Evolutionary conservation across 2,797 vertebrate species (phyloP), one percentile per base, ranked within the genome.

Genomic region (Centropyge bicolor): DNA sequence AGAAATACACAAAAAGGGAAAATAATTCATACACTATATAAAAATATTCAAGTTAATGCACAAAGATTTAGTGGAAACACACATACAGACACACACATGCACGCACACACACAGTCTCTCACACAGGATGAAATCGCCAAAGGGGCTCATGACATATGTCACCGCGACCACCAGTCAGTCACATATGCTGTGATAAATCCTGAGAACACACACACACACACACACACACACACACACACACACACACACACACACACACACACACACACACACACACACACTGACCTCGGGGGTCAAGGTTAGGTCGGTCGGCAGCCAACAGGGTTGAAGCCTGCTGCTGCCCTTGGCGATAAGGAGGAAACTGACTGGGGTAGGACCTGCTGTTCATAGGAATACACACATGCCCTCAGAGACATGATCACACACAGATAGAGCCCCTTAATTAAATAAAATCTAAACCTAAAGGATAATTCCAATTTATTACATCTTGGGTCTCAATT

Each of bases 201-300:
- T 3, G 2, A 43, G 60, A 31, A 73, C 82, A 67, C 81, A 24
- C 46, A 67, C 82, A 72, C n/a, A n/a, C 65, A 66, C 65, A 73
- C 63, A 70, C 64, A 55, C 63, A 62, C 36, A 67, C 61, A 63
- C 61, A 72, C 66, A 81, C 62, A 65, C 70, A 70, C 1, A 4
- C 54, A 74, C 59, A 72, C 56, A 48, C 82, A 71, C n/a, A n/a
- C 65, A 66, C 65, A 73, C 63, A 70, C 64, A 55, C 63, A 62
- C 36, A 67, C 61, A 73, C 82, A 67, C 81, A 24, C 46, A 67
- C 82, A 72, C 1, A 4, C 54, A 75, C 59, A 72, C 56, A 56
- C 41, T 91, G 86, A 93, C 86, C 87, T 92, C 13, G 1, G 88
- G 89, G 91, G 90, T 93, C 90, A 94, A 91, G 88, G 92, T 92